Evolutionary conservation across 2,113 vertebrate species (phyloP).

Genomic region (Romanogobio albipinnatus): DNA sequence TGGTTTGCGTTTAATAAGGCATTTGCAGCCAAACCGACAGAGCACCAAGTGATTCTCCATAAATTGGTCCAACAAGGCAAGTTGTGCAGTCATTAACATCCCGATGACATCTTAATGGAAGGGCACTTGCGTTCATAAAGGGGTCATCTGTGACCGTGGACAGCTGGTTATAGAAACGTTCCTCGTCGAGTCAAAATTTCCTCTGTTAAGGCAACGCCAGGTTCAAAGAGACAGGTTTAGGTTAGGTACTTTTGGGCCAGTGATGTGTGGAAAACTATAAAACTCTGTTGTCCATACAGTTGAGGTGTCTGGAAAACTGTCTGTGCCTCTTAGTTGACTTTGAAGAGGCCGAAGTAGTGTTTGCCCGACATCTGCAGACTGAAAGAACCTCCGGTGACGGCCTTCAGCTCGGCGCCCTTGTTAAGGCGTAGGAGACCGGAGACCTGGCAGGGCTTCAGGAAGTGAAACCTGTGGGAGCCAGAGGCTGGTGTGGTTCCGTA

Average conservation of each 20-base stretch:
- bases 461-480: slow-evolving; percentile 77
- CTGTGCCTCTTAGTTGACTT: slow-evolving; percentile 76
- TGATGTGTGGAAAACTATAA: slow-evolving; percentile 48
- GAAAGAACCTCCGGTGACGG: slow-evolving; percentile 80
- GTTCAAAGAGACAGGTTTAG: slow-evolving; percentile 30
- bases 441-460: slow-evolving; percentile 87
- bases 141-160: slow-evolving; percentile 11
- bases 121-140: slow-evolving; percentile 19
- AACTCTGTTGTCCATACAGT: slow-evolving; percentile 9
- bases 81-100: slow-evolving; percentile 25
- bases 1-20: slow-evolving; percentile 31
- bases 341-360: slow-evolving; percentile 91
- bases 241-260: slow-evolving; percentile 39
- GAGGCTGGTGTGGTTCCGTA: slow-evolving; percentile 84
- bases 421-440: slow-evolving; percentile 83
- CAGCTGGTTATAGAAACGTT: slow-evolving; percentile 36
- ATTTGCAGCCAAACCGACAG: slow-evolving; percentile 23
- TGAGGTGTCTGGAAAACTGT: slow-evolving; percentile 11
- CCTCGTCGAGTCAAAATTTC: slow-evolving; percentile 8
- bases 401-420: slow-evolving; percentile 77
- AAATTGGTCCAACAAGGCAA: slow-evolving; percentile 45
- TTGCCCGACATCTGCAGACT: slow-evolving; percentile 80
- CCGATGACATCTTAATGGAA: slow-evolving; percentile 22
- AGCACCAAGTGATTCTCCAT: slow-evolving; percentile 23
- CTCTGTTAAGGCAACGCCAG: slow-evolving; percentile 25